These are phyloP conservation scores for Paramuricea clavata DNA, from an alignment of 92 coral and sea anemone genomes.

Conservation along the genomic window DNA sequence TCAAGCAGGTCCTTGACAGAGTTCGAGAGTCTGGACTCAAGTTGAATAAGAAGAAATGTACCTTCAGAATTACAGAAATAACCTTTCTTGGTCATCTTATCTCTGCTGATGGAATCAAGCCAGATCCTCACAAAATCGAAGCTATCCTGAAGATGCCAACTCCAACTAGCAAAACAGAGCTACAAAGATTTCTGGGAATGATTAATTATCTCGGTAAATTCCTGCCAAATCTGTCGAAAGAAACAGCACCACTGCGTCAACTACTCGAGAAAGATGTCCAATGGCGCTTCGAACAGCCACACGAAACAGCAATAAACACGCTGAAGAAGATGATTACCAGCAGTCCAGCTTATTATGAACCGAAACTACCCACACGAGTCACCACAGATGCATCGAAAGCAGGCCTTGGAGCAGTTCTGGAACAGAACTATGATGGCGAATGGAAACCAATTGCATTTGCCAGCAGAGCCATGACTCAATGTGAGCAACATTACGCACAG, in stretches of 20 bases:
- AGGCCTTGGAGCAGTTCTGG: conserved; percentile 46
- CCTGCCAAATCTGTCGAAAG: conserved; percentile 47
- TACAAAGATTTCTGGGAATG: conserved; percentile 33
- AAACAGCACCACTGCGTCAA: conserved; percentile 47
- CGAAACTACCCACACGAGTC: conserved; percentile 8
- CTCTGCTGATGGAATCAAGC: conserved; percentile 60
- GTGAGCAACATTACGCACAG: conserved; percentile 19
- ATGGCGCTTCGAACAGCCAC: conserved; percentile 26
- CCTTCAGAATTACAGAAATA: conserved; percentile 49
- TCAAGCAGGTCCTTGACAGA: conserved; percentile 43
- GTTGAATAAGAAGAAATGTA: conserved; percentile 51
- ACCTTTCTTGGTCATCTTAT: conserved; percentile 60
- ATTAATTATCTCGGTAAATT: conserved; percentile 42
- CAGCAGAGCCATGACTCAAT: conserved; percentile 4
- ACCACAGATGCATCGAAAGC: conserved; percentile 40
- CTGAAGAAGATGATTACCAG: conserved; percentile 40
- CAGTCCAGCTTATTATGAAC: conserved; percentile 22
- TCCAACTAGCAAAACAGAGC: conserved; percentile 24
- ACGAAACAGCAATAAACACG: background rate
- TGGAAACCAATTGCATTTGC: too few species aligned
- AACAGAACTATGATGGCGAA: background rate
- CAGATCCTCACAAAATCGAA: conserved; percentile 43
- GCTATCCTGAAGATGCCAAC: conserved; percentile 49
- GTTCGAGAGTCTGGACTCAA: conserved; percentile 42
- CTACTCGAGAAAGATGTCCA: conserved; percentile 46